These are phyloP conservation scores for Criorhina ranunculi DNA, from an alignment of 2,888 invertebrate genomes.

Conservation along the genomic window DNA sequence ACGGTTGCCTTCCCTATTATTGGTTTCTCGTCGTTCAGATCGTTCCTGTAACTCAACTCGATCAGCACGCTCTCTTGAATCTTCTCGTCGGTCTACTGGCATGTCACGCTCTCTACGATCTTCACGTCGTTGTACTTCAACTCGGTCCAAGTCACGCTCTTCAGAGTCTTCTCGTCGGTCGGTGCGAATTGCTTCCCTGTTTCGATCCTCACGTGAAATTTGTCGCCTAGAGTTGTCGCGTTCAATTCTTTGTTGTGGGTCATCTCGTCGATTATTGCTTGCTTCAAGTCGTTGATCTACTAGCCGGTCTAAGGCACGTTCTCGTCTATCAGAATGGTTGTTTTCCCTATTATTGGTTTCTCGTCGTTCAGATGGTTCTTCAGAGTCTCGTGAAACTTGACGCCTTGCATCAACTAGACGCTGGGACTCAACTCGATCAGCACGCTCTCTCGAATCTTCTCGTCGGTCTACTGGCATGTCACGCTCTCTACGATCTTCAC, in stretches of 20 bases:
- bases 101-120: background rate
- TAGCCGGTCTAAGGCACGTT: no score
- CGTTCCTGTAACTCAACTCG: no score
- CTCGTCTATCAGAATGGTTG: no score
- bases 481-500: background rate
- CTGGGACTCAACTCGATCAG: background rate
- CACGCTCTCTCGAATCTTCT: conserved; percentile 1
- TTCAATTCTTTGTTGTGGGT: conserved; percentile 14
- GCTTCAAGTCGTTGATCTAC: no score
- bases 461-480: background rate
- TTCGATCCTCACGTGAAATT: background rate
- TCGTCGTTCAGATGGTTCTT: background rate
- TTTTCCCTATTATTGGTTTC: no score
- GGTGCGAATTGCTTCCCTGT: background rate
- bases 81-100: background rate
- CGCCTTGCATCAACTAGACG: background rate
- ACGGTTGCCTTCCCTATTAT: background rate
- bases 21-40: background rate
- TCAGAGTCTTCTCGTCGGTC: background rate
- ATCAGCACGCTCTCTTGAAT: background rate
- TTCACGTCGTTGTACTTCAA: background rate
- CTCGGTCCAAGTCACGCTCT: background rate
- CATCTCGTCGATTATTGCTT: conserved; percentile 7
- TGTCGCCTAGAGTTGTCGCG: conserved; percentile 7
- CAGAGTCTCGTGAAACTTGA: background rate